Evolutionary conservation across 2,888 invertebrate genomes (phyloP).

Genomic region (Pimpla rufipes): DNA sequence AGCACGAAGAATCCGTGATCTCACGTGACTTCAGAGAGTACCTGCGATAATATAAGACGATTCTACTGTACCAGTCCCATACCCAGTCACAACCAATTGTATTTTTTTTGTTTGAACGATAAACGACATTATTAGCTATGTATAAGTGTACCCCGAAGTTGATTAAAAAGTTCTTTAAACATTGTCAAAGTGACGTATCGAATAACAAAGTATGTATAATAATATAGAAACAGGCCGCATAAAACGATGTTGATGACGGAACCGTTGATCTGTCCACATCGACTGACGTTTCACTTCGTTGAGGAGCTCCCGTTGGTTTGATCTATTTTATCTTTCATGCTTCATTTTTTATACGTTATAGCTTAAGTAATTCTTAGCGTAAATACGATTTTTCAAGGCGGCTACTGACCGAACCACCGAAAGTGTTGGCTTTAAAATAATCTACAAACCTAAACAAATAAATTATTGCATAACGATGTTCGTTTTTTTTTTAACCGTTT

Average conservation of each 20-base stretch:
- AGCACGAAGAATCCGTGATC: slow-evolving; percentile 35
- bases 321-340: neutral
- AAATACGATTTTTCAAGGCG: neutral
- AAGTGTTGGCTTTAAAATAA: neutral
- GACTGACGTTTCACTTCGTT: neutral
- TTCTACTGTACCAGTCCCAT: slow-evolving; percentile 1
- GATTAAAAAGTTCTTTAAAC: neutral
- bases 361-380: neutral
- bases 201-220: slow-evolving; percentile 14
- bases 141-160: neutral
- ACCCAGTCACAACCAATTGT: slow-evolving; percentile 18
- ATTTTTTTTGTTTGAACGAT: slow-evolving; percentile 3
- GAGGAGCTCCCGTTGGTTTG: neutral
- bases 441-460: neutral
- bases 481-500: slow-evolving; percentile 23
- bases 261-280: neutral
- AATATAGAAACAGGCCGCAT: neutral
- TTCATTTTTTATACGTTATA: neutral
- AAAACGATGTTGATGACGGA: neutral
- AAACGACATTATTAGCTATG: slow-evolving; percentile 9
- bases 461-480: neutral
- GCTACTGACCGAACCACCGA: neutral
- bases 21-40: slow-evolving; percentile 45
- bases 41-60: slow-evolving; percentile 44
- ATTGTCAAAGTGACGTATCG: neutral